Conservation (phyloP, 2,888 invertebrate species). For the Melolontha melolontha region DNA sequence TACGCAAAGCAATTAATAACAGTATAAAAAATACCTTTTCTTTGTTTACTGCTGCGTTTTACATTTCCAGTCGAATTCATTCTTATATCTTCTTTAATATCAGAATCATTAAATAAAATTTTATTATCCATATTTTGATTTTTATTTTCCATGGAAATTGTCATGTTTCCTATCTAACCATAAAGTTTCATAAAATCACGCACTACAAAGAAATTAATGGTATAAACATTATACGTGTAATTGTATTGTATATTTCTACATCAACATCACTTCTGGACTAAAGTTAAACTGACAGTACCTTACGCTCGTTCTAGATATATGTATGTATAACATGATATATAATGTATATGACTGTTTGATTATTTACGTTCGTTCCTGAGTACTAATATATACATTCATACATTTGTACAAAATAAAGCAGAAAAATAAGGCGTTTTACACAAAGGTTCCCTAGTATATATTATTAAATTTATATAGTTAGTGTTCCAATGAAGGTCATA, state of each 20-base stretch:
- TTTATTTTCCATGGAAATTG: constrained; percentile 12
- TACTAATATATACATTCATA: background rate
- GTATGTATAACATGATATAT: no score
- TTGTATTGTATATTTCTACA: no score
- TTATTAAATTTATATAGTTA: constrained; percentile 20
- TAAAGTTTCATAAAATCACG: constrained; percentile 3
- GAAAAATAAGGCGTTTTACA: constrained; percentile 11
- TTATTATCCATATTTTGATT: constrained; percentile 15
- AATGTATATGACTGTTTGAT: no score
- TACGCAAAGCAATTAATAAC: background rate
- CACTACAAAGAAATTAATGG: constrained; percentile 1
- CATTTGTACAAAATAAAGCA: constrained; percentile 18
- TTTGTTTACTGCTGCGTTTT: constrained; percentile 31
- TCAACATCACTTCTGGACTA: no score
- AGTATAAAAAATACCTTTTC: constrained; percentile 32
- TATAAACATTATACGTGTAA: no score
- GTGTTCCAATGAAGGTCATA: constrained; percentile 27
- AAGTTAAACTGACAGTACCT: no score
- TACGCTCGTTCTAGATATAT: no score
- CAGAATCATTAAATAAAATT: constrained; percentile 30
- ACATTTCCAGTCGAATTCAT: constrained; percentile 22
- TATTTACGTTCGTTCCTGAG: constrained; percentile 7
- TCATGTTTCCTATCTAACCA: constrained; percentile 13
- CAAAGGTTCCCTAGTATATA: background rate
- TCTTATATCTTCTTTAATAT: constrained; percentile 10